phyloP scores from a whole-genome alignment of 2,888 invertebrate species.

The Amphipyra tragopoginis region DNA sequence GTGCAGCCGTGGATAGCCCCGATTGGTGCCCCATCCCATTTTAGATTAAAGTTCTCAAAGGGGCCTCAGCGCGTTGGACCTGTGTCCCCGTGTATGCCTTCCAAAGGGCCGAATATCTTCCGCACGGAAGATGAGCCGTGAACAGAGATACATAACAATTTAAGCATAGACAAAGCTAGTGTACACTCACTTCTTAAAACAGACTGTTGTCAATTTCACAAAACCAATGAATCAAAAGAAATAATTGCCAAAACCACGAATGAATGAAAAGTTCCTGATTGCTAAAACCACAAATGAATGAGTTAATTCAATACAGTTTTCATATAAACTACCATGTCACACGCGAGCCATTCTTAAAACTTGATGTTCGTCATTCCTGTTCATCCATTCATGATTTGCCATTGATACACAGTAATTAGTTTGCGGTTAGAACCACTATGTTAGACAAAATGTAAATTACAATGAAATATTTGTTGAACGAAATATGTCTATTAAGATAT shows the following conservation, averaged over 20 bases:
- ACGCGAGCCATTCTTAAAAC: slow-evolving; percentile 64
- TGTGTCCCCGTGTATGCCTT: no score
- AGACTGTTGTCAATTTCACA: not conserved
- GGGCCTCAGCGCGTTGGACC: no score
- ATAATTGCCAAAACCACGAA: slow-evolving; percentile 32
- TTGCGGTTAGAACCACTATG: slow-evolving; percentile 39
- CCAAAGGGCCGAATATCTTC: no score
- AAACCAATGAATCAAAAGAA: slow-evolving; percentile 17
- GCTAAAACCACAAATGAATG: slow-evolving; percentile 49
- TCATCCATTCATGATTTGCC: slow-evolving; percentile 47
- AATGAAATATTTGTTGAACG: no score
- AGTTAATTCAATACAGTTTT: slow-evolving; percentile 31
- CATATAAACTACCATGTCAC: slow-evolving; percentile 53
- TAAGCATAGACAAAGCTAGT: no score
- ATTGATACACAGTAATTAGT: slow-evolving; percentile 52
- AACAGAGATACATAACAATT: no score
- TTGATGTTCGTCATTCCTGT: slow-evolving; percentile 33
- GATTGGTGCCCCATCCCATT: no score
- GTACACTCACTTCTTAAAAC: no score
- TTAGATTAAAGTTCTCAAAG: no score
- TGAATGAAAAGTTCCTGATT: slow-evolving; percentile 26
- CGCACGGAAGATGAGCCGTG: no score
- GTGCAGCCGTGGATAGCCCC: no score
- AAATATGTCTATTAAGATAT: no score
- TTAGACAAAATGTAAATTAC: slow-evolving; percentile 3